A percentile compares a stretch with the other conserved stretches of the same genome.
Evolutionary conservation across 2,888 invertebrate species (phyloP).

Genomic region (Epinotia ramella): DNA sequence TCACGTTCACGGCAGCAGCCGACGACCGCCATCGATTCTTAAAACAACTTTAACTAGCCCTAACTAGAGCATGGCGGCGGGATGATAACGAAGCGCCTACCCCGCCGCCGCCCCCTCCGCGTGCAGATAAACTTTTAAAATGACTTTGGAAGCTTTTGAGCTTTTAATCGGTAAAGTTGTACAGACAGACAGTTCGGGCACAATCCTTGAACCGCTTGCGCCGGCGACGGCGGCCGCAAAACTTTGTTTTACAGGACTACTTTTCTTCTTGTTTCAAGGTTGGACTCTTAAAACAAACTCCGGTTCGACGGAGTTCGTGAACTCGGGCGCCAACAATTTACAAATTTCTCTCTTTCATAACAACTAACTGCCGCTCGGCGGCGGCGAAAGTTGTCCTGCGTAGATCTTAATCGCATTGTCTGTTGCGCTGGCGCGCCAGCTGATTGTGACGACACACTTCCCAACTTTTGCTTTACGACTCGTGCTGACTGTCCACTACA

Average conservation of each 20-base stretch:
- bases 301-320: conserved; percentile 86
- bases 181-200: conserved; percentile 86
- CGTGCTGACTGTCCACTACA: conserved; percentile 46
- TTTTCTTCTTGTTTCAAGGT: conserved; percentile 87
- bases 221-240: conserved; percentile 86
- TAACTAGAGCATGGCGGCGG: conserved; percentile 80
- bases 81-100: conserved; percentile 81
- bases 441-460: conserved; percentile 80
- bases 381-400: conserved; percentile 86
- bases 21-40: conserved; percentile 76
- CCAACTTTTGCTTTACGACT: conserved; percentile 72
- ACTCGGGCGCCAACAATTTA: conserved; percentile 87
- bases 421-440: conserved; percentile 84
- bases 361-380: conserved; percentile 86
- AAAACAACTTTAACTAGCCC: conserved; percentile 83
- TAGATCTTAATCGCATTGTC: conserved; percentile 86
- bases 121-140: conserved; percentile 86
- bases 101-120: conserved; percentile 69
- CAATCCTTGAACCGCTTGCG: conserved; percentile 86
- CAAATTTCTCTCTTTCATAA: conserved; percentile 87
- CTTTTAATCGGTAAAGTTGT: conserved; percentile 87
- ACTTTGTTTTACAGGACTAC: conserved; percentile 87
- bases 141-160: conserved; percentile 87
- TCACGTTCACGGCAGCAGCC: conserved; percentile 75
- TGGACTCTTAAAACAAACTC: conserved; percentile 87